phyloP scores from a whole-genome alignment of 2,888 invertebrate genomes.

The Lapara coniferarum region DNA sequence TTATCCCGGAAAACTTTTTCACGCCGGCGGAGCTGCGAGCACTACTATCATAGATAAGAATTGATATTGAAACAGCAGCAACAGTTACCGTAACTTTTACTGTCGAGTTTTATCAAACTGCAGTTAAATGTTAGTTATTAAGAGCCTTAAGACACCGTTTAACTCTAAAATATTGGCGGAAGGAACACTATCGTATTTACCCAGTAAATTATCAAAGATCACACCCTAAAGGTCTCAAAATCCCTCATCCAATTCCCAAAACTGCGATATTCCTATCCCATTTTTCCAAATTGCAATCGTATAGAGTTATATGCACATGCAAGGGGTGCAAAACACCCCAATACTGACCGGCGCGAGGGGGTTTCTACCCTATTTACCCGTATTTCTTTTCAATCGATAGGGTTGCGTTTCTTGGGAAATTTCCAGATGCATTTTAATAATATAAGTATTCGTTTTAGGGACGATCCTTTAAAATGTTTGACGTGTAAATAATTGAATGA shows the following conservation, averaged over 20 bases:
- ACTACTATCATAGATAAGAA: no score
- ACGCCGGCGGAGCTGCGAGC: no score
- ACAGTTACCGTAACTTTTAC: no score
- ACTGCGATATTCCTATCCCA: neutral
- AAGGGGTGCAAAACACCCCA: conserved; percentile 35
- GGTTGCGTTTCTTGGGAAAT: conserved; percentile 21
- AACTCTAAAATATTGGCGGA: no score
- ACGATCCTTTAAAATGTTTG: neutral
- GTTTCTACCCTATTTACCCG: conserved; percentile 66
- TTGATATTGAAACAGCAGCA: no score
- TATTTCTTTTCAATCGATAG: conserved; percentile 50
- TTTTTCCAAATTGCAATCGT: conserved; percentile 20
- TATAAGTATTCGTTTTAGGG: neutral
- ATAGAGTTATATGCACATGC: conserved; percentile 26
- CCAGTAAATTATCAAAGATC: no score
- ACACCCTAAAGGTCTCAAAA: neutral
- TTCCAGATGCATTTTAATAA: neutral
- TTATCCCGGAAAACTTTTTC: no score
- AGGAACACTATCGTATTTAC: no score
- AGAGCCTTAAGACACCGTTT: no score
- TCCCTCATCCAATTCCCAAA: conserved; percentile 12
- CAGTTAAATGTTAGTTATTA: no score
- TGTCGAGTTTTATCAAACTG: no score
- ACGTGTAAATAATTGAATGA: neutral
- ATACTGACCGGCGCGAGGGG: neutral